Evolutionary conservation across 2,113 vertebrate species (phyloP), one percentile per base, ranked within the genome.

Genomic region (Lophius piscatorius): DNA sequence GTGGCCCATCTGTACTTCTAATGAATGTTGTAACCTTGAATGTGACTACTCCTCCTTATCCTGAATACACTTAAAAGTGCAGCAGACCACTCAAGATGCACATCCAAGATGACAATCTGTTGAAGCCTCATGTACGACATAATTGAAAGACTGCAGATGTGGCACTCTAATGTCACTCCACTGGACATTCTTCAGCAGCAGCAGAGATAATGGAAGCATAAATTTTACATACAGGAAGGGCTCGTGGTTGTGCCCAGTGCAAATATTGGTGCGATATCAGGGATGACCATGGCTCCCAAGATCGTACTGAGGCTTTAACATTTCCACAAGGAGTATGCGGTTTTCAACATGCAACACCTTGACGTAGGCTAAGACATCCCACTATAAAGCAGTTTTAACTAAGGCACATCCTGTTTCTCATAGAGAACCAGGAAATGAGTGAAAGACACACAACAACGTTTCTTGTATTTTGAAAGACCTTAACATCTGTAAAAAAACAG

Each of bases 221-320:
- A 78, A 82, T 84, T 74, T 78, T 80, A 68, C 60, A 76, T 63
- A 48, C n/a, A 38, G 50, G 39, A 38, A 9, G 22, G 42, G 57
- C 16, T n/a, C n/a, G n/a, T n/a, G n/a, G n/a, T n/a, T 69, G 22
- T 39, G 70, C 66, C 70, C 74, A 68, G 44, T 40, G 36, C 40
- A 56, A 22, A 49, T 33, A 61, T 28, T 14, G 10, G 11, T 44
- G 12, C 40, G 13, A 6, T 23, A 22, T 9, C 12, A 11, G 52
- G 39, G 49, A 17, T 35, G 24, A 55, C 34, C 39, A 28, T 12
- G 54, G 14, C 52, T 41, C 8, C 22, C n/a, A 18, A 18, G 6
- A 26, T 22, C 9, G 4, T n/a, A 33, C 20, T 58, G 20, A 9
- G 42, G 38, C 18, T 42, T 13, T 52, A 24, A 55, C 40, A 55